phyloP scores from a whole-genome alignment of 1,140 invertebrate genomes.

The Zaprionus gabonicus region DNA sequence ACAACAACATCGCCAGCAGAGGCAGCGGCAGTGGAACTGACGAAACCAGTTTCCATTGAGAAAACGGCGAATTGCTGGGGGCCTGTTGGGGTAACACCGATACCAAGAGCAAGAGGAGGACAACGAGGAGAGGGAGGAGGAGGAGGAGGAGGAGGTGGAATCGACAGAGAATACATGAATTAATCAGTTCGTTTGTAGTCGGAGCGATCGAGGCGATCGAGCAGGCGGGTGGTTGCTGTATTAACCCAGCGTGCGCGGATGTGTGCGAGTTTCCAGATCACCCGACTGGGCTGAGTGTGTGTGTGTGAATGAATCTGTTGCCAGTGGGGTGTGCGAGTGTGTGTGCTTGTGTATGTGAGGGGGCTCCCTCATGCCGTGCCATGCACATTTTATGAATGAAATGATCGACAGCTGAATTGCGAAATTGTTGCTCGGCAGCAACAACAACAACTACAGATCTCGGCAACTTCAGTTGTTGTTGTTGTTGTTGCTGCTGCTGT shows the following conservation, averaged over 20 bases:
- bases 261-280: slow-evolving; percentile 77
- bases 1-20: slow-evolving; percentile 45
- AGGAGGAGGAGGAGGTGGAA: not conserved
- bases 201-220: slow-evolving; percentile 52
- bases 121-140: slow-evolving; percentile 4
- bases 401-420: slow-evolving; percentile 84
- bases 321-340: slow-evolving; percentile 15
- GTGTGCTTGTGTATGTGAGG: slow-evolving; percentile 10
- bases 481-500: slow-evolving; percentile 23
- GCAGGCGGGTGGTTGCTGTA: slow-evolving; percentile 59
- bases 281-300: slow-evolving; percentile 21
- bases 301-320: slow-evolving; percentile 48
- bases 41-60: slow-evolving; percentile 83
- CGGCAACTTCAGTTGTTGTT: slow-evolving; percentile 18
- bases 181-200: slow-evolving; percentile 81
- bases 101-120: not conserved
- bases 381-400: slow-evolving; percentile 81
- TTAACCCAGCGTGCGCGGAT: slow-evolving; percentile 70
- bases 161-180: slow-evolving; percentile 66
- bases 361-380: slow-evolving; percentile 39
- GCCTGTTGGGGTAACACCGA: slow-evolving; percentile 20
- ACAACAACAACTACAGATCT: slow-evolving; percentile 52
- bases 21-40: slow-evolving; percentile 55
- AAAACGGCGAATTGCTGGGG: slow-evolving; percentile 55
- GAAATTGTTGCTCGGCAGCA: slow-evolving; percentile 66